Percentiles rank a stretch among this genome's conserved stretches.
Evolutionary conservation across 2,888 invertebrate species (phyloP).

Genomic region (Melieria picta): DNA sequence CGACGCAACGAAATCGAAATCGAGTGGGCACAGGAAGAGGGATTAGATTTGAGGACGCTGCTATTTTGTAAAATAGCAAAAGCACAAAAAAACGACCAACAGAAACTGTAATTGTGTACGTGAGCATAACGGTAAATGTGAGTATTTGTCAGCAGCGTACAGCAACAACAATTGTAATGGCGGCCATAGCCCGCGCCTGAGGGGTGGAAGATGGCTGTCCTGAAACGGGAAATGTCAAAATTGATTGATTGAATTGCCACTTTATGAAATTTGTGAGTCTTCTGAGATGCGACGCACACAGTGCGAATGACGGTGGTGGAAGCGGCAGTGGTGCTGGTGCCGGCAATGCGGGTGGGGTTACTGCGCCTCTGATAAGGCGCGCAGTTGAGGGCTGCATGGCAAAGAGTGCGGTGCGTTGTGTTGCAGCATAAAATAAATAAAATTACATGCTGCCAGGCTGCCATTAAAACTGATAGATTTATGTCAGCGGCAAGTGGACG

Average conservation of each 20-base stretch:
- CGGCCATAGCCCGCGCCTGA: conserved; percentile 11
- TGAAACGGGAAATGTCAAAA: conserved; percentile 55
- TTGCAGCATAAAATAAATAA: conserved; percentile 59
- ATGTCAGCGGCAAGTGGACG: conserved; percentile 51
- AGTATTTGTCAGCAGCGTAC: conserved; percentile 8
- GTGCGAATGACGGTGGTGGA: conserved; percentile 26
- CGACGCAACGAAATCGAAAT: background rate
- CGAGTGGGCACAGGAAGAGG: conserved; percentile 16
- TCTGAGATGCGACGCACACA: conserved; percentile 52
- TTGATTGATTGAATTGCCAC: conserved; percentile 65
- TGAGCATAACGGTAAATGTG: conserved; percentile 59
- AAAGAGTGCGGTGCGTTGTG: background rate
- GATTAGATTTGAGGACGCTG: conserved; percentile 4
- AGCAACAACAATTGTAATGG: conserved; percentile 22
- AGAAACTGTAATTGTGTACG: conserved; percentile 61
- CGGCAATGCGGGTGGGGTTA: conserved; percentile 5
- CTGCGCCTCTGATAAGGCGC: conserved; percentile 20
- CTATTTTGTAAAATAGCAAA: conserved; percentile 15
- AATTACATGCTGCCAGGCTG: conserved; percentile 62
- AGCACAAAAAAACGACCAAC: conserved; percentile 43
- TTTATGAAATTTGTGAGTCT: conserved; percentile 65
- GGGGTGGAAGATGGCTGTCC: conserved; percentile 1
- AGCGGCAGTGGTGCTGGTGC: conserved; percentile 12
- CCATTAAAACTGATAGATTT: conserved; percentile 65
- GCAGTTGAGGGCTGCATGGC: conserved; percentile 34